Conservation (phyloP, 2,113 vertebrate genomes). For the Ammodytes dubius region DNA sequence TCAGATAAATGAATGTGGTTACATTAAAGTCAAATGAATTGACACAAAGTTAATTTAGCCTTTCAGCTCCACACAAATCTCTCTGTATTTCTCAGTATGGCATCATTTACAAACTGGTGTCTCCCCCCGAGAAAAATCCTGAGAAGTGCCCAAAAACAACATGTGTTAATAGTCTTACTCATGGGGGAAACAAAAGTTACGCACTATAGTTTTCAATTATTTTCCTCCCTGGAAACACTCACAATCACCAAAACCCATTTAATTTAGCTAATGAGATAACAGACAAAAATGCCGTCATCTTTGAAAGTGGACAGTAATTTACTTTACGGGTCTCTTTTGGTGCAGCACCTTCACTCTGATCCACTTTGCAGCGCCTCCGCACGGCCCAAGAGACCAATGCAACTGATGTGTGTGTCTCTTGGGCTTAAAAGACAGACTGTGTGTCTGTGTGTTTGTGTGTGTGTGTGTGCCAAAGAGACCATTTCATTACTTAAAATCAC, state of each 20-base stretch:
- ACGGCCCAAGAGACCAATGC: conserved; percentile 46
- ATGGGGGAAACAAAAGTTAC: too few relatives aligned
- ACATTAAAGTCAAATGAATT: too few relatives aligned
- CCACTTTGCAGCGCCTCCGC: conserved; percentile 57
- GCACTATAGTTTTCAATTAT: too few relatives aligned
- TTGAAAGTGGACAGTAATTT: conserved; percentile 62
- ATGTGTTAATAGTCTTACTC: too few relatives aligned
- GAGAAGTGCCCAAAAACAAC: too few relatives aligned
- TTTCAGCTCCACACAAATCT: too few relatives aligned
- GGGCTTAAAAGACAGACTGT: conserved; percentile 6
- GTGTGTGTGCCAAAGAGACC: conserved; percentile 27
- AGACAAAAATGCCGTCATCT: not conserved
- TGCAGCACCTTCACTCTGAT: conserved; percentile 52
- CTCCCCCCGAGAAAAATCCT: too few relatives aligned
- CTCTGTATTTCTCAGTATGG: too few relatives aligned
- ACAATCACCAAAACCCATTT: conserved; percentile 43
- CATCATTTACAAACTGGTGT: too few relatives aligned
- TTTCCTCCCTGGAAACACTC: not conserved
- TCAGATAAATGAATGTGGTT: too few relatives aligned
- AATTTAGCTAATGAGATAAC: conserved; percentile 58
- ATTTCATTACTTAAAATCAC: conserved; percentile 46
- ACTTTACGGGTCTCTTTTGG: conserved; percentile 59
- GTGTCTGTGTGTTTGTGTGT: conserved; percentile 21
- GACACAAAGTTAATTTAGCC: too few relatives aligned
- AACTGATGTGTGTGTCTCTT: conserved; percentile 31